Evolutionary conservation across 2,888 invertebrate genomes (phyloP).

Genomic region (Andrena bucephala): DNA sequence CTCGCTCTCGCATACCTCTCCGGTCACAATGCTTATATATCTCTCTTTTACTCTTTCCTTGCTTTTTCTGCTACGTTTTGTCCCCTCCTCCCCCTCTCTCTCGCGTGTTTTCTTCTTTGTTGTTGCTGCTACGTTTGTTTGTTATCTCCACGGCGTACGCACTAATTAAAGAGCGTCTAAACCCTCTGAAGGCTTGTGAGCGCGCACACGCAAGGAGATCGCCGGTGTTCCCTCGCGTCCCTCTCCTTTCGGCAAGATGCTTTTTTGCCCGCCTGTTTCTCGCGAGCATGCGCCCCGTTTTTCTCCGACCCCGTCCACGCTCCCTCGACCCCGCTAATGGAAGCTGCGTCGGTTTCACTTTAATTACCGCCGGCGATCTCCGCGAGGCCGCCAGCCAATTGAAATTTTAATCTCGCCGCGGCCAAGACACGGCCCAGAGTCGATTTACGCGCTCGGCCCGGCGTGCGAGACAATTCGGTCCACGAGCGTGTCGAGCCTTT

Average conservation of each 20-base stretch:
- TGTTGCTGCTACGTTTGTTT: neutral
- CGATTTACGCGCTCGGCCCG: slow-evolving; percentile 10
- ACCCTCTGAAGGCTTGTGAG: slow-evolving; percentile 29
- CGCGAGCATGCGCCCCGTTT: neutral
- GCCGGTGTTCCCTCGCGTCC: neutral
- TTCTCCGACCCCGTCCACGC: neutral
- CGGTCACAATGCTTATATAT: slow-evolving; percentile 69
- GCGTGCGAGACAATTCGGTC: neutral
- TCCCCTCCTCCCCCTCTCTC: slow-evolving; percentile 5
- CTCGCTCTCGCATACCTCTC: slow-evolving; percentile 66
- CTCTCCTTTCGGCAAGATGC: neutral
- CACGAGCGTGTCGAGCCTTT: neutral
- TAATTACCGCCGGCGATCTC: slow-evolving; percentile 24
- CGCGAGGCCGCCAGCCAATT: slow-evolving; percentile 10
- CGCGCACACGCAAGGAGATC: neutral
- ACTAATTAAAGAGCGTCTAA: slow-evolving; percentile 71
- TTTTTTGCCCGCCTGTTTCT: neutral
- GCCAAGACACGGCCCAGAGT: neutral
- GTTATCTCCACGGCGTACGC: slow-evolving; percentile 53
- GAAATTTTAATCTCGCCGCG: slow-evolving; percentile 19
- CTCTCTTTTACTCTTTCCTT: slow-evolving; percentile 12
- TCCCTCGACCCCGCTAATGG: slow-evolving; percentile 12
- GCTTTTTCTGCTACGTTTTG: slow-evolving; percentile 30
- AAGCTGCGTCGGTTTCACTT: slow-evolving; percentile 14
- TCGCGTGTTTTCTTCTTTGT: neutral